Conservation (phyloP, 2,797 vertebrate genomes). For the Podarcis lilfordi region DNA sequence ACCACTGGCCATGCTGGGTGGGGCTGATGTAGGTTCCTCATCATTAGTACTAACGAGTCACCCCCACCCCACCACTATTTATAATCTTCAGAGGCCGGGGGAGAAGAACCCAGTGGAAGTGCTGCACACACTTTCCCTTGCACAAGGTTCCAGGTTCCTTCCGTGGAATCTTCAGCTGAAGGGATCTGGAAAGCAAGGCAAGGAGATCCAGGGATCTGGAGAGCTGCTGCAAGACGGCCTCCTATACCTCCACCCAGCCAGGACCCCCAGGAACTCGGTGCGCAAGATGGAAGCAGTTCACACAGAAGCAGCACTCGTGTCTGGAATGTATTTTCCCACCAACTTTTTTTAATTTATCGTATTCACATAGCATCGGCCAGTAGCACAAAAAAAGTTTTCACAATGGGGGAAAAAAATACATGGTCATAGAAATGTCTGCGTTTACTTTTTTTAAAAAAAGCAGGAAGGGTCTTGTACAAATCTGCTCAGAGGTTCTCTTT, state of each 20-base stretch:
- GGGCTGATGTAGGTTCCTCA: no score
- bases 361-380: background rate
- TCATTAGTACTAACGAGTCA: no score
- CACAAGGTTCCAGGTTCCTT: no score
- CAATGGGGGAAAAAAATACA: background rate
- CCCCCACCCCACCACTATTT: no score
- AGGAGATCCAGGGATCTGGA: background rate
- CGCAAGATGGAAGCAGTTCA: background rate
- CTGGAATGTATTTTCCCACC: background rate
- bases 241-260: no score
- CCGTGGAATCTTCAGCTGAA: background rate
- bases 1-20: no score
- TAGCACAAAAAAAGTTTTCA: background rate
- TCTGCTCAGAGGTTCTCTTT: background rate
- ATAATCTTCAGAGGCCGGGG: no score
- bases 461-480: background rate
- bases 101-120: no score
- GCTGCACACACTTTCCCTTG: no score
- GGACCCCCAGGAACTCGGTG: no score
- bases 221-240: no score
- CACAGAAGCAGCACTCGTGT: background rate
- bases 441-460: background rate
- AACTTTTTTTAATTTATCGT: background rate
- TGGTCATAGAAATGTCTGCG: background rate
- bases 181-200: background rate